Evolutionary conservation across 2,888 invertebrate species (phyloP).

Genomic region (Azorinus chamasolen): DNA sequence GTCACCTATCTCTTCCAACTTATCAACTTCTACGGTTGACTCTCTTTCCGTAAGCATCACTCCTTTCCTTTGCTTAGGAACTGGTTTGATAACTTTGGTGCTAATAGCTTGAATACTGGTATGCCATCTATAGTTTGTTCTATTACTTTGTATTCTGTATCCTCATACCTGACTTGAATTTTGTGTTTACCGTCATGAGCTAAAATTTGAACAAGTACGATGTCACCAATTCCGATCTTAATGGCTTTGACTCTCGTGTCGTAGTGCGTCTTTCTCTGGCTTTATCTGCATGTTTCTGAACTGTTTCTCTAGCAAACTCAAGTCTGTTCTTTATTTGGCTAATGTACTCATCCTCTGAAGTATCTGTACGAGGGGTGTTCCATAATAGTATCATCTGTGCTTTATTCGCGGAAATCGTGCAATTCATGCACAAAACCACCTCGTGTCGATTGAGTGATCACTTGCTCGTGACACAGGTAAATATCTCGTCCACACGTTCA

Average conservation of each 20-base stretch:
- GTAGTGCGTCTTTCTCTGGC: constrained; percentile 5
- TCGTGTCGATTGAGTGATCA: too few species aligned
- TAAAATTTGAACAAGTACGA: constrained; percentile 1
- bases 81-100: background rate
- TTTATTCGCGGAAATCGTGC: background rate
- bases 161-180: constrained; percentile 4
- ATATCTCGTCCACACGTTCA: too few species aligned
- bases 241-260: background rate
- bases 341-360: constrained; percentile 12
- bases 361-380: too few species aligned
- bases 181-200: constrained; percentile 12
- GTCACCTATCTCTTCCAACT: background rate
- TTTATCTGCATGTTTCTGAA: constrained; percentile 9
- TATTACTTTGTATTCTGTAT: background rate
- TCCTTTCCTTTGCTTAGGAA: background rate
- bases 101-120: constrained; percentile 12
- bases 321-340: background rate
- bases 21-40: background rate
- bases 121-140: too few species aligned
- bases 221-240: constrained; percentile 3
- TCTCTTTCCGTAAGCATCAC: background rate
- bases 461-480: too few species aligned
- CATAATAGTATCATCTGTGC: too few species aligned
- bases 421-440: constrained; percentile 2
- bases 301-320: background rate